phyloP scores from a whole-genome alignment of 2,797 vertebrate genomes.

The Halcyon leucocephala region DNA sequence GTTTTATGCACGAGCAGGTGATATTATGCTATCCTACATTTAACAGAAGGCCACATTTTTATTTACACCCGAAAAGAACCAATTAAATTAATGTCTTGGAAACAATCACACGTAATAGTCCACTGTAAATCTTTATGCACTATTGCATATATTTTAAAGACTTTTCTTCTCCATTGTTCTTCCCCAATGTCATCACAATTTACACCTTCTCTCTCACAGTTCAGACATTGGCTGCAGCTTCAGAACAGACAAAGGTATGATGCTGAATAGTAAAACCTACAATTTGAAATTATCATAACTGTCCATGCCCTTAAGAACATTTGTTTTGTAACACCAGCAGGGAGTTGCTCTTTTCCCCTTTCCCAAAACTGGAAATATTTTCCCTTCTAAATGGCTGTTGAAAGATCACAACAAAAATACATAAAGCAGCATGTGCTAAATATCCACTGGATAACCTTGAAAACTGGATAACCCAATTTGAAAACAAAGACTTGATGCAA shows the following conservation, averaged over 20 bases:
- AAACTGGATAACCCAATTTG: neutral
- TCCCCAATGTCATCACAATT: neutral
- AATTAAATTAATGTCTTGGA: constrained; percentile 26
- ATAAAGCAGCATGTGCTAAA: neutral
- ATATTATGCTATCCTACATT: neutral
- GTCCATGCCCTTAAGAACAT: neutral
- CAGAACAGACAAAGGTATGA: neutral
- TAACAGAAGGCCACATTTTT: neutral
- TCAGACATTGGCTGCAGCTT: neutral
- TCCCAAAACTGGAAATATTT: neutral
- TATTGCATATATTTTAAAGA: neutral
- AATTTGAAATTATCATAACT: neutral
- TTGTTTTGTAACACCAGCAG: neutral
- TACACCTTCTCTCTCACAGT: neutral
- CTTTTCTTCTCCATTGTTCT: neutral
- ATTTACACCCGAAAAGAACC: neutral
- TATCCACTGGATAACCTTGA: neutral
- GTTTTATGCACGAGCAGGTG: neutral
- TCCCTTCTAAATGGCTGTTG: neutral
- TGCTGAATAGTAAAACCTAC: neutral
- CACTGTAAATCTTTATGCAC: neutral
- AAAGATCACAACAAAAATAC: neutral
- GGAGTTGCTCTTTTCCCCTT: neutral
- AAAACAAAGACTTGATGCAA: neutral
- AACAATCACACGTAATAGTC: neutral